Evolutionary conservation across 1,140 invertebrate species (phyloP).

Genomic region (Diuraphis noxia): DNA sequence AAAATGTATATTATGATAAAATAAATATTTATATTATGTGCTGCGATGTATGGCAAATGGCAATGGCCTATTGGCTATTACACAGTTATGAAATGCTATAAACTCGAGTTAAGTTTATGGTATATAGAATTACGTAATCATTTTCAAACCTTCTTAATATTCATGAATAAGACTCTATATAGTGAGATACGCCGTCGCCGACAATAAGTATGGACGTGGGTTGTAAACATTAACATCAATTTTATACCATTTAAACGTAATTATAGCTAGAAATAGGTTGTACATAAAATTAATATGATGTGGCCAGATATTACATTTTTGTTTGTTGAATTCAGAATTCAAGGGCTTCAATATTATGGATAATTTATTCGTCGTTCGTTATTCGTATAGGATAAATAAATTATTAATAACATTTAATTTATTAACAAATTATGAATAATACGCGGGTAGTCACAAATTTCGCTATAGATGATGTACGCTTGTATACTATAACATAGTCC

Average conservation of each 20-base stretch:
- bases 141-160: conserved; percentile 3
- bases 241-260: neutral
- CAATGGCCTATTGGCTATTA: neutral
- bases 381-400: neutral
- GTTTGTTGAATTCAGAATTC: neutral
- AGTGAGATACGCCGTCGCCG: neutral
- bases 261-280: neutral
- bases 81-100: neutral
- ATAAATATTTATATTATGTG: neutral
- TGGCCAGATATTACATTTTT: neutral
- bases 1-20: neutral
- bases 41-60: neutral
- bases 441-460: neutral
- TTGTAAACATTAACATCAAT: conserved; percentile 3
- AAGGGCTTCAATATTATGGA: neutral
- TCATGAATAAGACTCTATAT: neutral
- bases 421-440: neutral
- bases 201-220: neutral
- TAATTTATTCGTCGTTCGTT: neutral
- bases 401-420: neutral
- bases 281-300: too few species aligned
- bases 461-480: neutral
- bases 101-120: neutral
- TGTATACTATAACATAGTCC: neutral
- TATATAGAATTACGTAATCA: neutral